Percentiles rank a stretch among this genome's conserved stretches.
These are phyloP conservation scores for Procambarus virginalis DNA, from an alignment of 1,140 invertebrate species.

Conservation along the genomic window DNA sequence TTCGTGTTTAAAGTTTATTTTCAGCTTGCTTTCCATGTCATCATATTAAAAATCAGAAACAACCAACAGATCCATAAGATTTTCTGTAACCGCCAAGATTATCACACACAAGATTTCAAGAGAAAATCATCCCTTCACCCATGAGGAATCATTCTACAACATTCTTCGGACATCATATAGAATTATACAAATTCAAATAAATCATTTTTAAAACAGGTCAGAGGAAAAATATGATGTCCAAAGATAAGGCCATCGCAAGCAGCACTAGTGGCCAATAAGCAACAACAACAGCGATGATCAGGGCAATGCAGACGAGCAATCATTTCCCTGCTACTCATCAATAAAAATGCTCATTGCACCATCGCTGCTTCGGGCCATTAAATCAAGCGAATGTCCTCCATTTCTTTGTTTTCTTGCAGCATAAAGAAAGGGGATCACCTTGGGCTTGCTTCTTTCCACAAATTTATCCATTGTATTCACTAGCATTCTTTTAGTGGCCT, in stretches of 20 bases:
- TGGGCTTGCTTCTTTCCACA: not conserved
- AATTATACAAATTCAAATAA: too few species aligned
- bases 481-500: conserved; percentile 12
- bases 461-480: conserved; percentile 14
- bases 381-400: conserved; percentile 19
- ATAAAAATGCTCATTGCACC: not conserved
- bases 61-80: too few species aligned
- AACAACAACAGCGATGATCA: not conserved
- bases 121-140: too few species aligned
- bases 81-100: too few species aligned
- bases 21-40: too few species aligned
- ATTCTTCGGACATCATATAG: too few species aligned
- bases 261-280: conserved; percentile 30
- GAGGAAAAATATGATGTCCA: not conserved
- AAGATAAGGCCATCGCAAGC: not conserved
- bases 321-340: not conserved
- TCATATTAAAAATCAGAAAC: too few species aligned
- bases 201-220: too few species aligned
- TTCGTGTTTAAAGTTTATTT: too few species aligned
- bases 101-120: too few species aligned
- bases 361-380: conserved; percentile 14
- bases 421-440: conserved; percentile 30
- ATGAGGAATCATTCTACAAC: too few species aligned
- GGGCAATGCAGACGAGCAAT: not conserved
- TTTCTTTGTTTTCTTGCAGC: conserved; percentile 23